Evolutionary conservation across 2,888 invertebrate genomes (phyloP).

Genomic region (Metalampra italica): DNA sequence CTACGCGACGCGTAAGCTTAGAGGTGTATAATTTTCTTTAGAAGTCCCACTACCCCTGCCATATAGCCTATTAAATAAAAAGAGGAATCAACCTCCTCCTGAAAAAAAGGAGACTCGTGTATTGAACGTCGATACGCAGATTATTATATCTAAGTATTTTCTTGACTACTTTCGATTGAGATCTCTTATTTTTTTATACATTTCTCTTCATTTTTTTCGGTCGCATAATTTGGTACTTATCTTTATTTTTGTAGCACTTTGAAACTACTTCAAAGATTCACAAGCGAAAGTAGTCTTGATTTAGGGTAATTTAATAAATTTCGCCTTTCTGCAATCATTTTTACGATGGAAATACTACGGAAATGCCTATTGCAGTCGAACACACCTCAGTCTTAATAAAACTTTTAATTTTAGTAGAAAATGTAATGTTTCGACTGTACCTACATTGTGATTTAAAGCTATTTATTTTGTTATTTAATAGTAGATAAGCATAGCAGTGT

Average conservation of each 20-base stretch:
- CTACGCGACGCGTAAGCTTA: no score
- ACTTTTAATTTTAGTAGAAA: neutral
- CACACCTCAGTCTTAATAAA: conserved; percentile 20
- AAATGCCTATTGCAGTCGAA: conserved; percentile 44
- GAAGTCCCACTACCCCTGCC: no score
- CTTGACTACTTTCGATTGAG: conserved; percentile 32
- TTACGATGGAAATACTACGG: conserved; percentile 60
- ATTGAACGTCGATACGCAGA: conserved; percentile 2
- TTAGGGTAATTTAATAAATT: conserved; percentile 49
- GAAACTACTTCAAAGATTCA: no score
- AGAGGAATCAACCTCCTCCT: no score
- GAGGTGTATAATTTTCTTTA: no score
- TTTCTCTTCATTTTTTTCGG: no score
- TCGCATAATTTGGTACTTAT: no score
- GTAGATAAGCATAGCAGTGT: conserved; percentile 48
- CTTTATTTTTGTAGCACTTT: no score
- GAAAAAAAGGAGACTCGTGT: conserved; percentile 6
- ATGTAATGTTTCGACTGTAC: conserved; percentile 31
- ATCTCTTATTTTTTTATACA: conserved; percentile 11
- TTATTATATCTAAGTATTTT: conserved; percentile 28
- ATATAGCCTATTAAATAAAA: no score
- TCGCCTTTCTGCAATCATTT: conserved; percentile 72
- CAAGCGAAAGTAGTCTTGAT: conserved; percentile 20
- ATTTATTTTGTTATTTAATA: conserved; percentile 66
- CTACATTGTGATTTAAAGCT: conserved; percentile 53